phyloP scores from a whole-genome alignment of 2,888 invertebrate genomes.

The Limnephilus lunatus region DNA sequence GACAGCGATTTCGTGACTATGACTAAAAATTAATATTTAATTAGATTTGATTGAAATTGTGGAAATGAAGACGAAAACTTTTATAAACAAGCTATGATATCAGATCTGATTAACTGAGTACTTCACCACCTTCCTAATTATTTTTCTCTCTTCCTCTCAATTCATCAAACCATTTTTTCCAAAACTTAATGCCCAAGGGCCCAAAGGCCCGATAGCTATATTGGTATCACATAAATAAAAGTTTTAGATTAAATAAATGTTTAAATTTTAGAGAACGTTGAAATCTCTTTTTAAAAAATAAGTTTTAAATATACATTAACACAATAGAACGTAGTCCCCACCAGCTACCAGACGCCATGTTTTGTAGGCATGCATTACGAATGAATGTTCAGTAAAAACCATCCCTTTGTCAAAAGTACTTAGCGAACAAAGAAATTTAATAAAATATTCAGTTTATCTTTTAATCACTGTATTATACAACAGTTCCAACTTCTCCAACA shows the following conservation, averaged over 20 bases:
- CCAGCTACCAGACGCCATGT: neutral
- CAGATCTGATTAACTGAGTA: neutral
- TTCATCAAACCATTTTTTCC: neutral
- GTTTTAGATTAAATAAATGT: too few relatives aligned
- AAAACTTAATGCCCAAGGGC: neutral
- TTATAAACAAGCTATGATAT: neutral
- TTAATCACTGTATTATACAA: conserved; percentile 20
- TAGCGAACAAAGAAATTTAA: neutral
- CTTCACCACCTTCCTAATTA: neutral
- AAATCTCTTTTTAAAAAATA: neutral
- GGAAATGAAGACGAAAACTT: neutral
- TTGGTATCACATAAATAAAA: too few relatives aligned
- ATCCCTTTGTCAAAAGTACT: neutral
- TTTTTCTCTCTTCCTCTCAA: neutral
- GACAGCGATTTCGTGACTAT: too few relatives aligned
- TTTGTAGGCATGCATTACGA: neutral
- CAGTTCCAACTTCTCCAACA: conserved; percentile 26
- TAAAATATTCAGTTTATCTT: conserved; percentile 11
- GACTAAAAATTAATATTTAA: too few relatives aligned
- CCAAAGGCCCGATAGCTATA: too few relatives aligned
- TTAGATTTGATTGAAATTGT: too few relatives aligned
- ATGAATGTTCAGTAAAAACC: neutral
- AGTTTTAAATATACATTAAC: neutral
- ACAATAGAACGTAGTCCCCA: neutral
- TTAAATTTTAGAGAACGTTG: neutral